Evolutionary conservation across 2,113 vertebrate genomes (phyloP), one percentile per base, ranked within the genome.

Genomic region (Dicentrarchus labrax): DNA sequence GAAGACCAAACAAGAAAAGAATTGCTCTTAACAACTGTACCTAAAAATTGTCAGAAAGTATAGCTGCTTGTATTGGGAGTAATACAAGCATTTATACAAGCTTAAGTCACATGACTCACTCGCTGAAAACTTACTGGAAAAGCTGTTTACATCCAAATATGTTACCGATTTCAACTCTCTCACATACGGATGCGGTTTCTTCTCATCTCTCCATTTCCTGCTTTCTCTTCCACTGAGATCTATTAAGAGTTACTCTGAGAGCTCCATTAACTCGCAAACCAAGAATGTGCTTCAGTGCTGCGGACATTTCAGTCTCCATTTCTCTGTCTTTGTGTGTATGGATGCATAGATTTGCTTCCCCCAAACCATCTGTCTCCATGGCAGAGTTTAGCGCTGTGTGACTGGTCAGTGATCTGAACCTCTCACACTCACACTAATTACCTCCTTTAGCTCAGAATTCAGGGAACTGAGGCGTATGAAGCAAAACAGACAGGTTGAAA

Each of bases 371-470:
- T 54, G 60, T 83, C 69, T 91, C 53, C 16, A 24, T 81, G 68
- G 65, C 10, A 30, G 60, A 68, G 54, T 39, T 68, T 54, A 81
- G 66, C 60, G 30, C 78, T 69, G 36, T n/a, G 50, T 68, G 61
- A 78, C 80, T 38, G 80, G 80, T 87, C 85, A 57, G 59, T 15
- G 68, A 79, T 76, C 57, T 62, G 53, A 79, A 45, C 83, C 57
- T 62, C 36, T 71, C 16, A 57, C 66, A 54, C 36, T 71, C 16
- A 57, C 66, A 54, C 19, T 66, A 59, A 83, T 83, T 83, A 17
- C 61, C 2, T 51, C 57, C 41, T 72, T 72, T 72, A 64, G 48
- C 48, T 59, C 38, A 24, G 54, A 70, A 81, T 39, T 81, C 62
- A 43, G 66, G 8, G 36, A 47, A 81, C 53, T 36, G 60, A 80